These are phyloP conservation scores for Lasioglossum figueresi DNA, from an alignment of 2,888 invertebrate genomes.

Conservation along the genomic window DNA sequence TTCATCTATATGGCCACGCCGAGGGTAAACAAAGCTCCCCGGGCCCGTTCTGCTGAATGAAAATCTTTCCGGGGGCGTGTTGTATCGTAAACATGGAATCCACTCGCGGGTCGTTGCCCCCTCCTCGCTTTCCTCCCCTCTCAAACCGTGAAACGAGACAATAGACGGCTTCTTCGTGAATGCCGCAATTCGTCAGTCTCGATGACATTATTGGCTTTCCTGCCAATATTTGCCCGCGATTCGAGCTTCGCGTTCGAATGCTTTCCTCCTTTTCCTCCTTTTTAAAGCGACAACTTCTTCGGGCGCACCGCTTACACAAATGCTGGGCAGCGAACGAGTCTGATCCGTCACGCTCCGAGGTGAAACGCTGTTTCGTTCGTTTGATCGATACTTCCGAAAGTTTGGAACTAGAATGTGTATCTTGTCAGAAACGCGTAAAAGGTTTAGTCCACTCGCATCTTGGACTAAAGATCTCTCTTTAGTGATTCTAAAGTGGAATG, in stretches of 20 bases:
- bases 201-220: conserved; percentile 63
- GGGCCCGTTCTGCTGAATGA: conserved; percentile 42
- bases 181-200: conserved; percentile 61
- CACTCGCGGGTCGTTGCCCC: conserved; percentile 46
- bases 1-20: conserved; percentile 2
- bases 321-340: too few species aligned
- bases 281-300: too few species aligned
- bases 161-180: conserved; percentile 51
- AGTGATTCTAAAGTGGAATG: too few species aligned
- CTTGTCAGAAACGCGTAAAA: too few species aligned
- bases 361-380: too few species aligned
- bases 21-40: conserved; percentile 33
- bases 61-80: conserved; percentile 46
- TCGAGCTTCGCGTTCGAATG: conserved; percentile 12
- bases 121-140: background rate
- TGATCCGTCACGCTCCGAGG: too few species aligned
- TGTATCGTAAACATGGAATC: conserved; percentile 58
- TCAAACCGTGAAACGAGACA: conserved; percentile 36
- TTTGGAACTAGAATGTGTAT: too few species aligned
- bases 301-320: too few species aligned
- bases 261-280: conserved; percentile 9
- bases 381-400: too few species aligned
- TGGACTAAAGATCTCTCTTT: too few species aligned
- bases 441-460: too few species aligned
- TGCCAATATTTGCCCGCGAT: conserved; percentile 61